A percentile compares a stretch with the other conserved stretches of the same genome.
Conservation (phyloP, 1,140 invertebrate species). For the honey bee (Apis mellifera) region Amel_HAv3.1 CM009931.2:17368001-17368500, state of each 20-base stretch:
- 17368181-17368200: no score
- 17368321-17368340: no score
- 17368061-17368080: background rate
- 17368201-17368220: no score
- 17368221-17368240: no score
- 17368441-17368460: slow-evolving; percentile 62
- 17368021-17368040: background rate
- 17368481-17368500: slow-evolving; percentile 53
- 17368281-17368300: no score
- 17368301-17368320: no score
- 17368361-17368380: slow-evolving; percentile 36
- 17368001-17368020: background rate
- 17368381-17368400: slow-evolving; percentile 20
- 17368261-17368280: no score
- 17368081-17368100: background rate
- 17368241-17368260: no score
- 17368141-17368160: no score
- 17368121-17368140: no score
- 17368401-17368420: slow-evolving; percentile 3
- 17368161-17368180: no score
- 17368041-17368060: background rate
- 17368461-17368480: slow-evolving; percentile 57
- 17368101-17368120: background rate
- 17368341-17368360: background rate
- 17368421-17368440: background rate